Conservation (phyloP, 2,113 vertebrate genomes). For the Alligator mississippiensis region DNA sequence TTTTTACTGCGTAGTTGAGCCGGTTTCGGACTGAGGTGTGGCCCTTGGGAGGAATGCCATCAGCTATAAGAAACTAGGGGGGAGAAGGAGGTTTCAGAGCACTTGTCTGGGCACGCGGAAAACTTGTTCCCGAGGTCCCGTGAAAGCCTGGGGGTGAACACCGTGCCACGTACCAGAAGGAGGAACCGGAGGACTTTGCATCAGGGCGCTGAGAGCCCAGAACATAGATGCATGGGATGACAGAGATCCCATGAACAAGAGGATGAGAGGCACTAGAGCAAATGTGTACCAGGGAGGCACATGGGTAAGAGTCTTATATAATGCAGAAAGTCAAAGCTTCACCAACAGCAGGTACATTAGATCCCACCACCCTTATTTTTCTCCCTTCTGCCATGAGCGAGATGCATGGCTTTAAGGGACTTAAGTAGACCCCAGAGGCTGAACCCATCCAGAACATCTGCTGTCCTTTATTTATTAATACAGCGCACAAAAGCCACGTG, state of each 20-base stretch:
- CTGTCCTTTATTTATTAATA: too few relatives aligned
- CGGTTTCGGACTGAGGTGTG: slow-evolving; percentile 52
- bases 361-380: neutral
- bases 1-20: slow-evolving; percentile 32
- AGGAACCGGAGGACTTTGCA: neutral
- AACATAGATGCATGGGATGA: neutral
- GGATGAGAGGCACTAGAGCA: neutral
- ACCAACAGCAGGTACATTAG: neutral
- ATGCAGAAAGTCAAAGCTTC: neutral
- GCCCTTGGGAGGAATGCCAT: slow-evolving; percentile 57
- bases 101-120: neutral
- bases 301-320: neutral
- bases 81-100: slow-evolving; percentile 14
- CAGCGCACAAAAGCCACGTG: too few relatives aligned
- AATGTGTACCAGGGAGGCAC: too few relatives aligned
- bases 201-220: neutral
- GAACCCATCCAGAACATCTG: neutral
- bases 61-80: slow-evolving; percentile 60
- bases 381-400: too few relatives aligned
- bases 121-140: slow-evolving; percentile 54
- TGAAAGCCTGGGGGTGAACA: neutral
- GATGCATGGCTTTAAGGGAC: too few relatives aligned
- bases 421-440: neutral
- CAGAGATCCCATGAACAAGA: neutral
- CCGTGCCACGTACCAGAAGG: neutral